Evolutionary conservation across 2,113 vertebrate genomes (phyloP), one percentile per base, ranked within the genome.

Genomic region (Sander lucioperca): DNA sequence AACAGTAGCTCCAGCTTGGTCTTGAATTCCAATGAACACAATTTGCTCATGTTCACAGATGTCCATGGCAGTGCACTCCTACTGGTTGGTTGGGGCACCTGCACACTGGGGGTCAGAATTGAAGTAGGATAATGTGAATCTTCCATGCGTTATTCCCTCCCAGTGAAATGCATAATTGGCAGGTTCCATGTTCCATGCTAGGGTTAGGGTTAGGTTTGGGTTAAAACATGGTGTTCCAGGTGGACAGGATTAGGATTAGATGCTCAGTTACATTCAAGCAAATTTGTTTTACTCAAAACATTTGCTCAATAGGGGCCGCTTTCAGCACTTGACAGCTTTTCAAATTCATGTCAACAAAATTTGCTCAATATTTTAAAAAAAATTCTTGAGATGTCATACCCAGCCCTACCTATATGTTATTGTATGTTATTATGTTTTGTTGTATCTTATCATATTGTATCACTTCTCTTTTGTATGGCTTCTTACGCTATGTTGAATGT

Each of bases 391-490:
- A 53, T 33, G 13, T 43, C 8, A 75, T 25, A 54, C 62, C 76
- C 53, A 80, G 39, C 50, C 56, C 23, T 63, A 45, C 27, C 30
- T 62, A 50, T 58, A 54, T 80, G 12, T 68, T 74, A 45, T 3
- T 53, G 6, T 59, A 27, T 83, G 54, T 69, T 65, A 51, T 23
- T 25, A 57, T 18, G 19, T 57, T 67, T 59, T 63, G 7, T 59
- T 77, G 6, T 68, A 69, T 45, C 1, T 57, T 36, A 61, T 76
- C 39, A 75, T 54, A 33, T 27, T 73, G 54, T 77, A 70, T 74
- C 59, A 63, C 50, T 66, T n/a, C n/a, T 58, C 21, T 62, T 79
- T 63, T 88, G 50, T 83, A 62, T 73, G 21, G 67, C 54, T 82
- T 86, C 11, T 71, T 25, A 16, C 50, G 36, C 66, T 70, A 48